Conservation (phyloP, 2,888 invertebrate species). For the Ecdyonurus torrentis region DNA sequence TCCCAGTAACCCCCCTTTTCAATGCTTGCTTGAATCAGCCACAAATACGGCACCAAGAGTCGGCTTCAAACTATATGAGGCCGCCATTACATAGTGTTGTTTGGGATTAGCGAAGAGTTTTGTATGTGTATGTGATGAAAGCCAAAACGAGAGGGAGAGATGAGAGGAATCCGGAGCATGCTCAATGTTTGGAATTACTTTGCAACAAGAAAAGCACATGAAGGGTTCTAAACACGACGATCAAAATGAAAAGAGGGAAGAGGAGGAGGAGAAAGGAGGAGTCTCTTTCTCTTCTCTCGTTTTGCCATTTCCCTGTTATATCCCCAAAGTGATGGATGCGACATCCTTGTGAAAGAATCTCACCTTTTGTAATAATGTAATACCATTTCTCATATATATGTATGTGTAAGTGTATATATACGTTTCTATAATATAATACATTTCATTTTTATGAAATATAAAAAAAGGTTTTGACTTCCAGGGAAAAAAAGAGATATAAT, state of each 20-base stretch:
- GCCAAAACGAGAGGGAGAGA: background rate
- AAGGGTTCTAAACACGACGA: background rate
- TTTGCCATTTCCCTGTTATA: too few species aligned
- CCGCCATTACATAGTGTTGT: background rate
- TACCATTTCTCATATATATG: too few species aligned
- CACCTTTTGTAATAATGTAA: too few species aligned
- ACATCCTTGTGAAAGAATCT: too few species aligned
- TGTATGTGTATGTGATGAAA: background rate
- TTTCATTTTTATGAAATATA: background rate
- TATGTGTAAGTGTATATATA: too few species aligned
- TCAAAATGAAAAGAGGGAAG: too few species aligned
- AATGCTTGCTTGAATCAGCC: background rate
- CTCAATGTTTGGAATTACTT: constrained; percentile 8
- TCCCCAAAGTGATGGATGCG: too few species aligned
- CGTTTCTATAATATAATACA: too few species aligned
- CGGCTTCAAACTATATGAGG: too few species aligned
- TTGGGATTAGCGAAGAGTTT: background rate
- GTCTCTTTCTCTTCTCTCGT: too few species aligned
- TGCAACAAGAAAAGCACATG: background rate
- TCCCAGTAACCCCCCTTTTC: background rate
- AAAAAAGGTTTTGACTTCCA: background rate
- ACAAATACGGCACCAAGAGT: too few species aligned
- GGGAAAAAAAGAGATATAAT: background rate
- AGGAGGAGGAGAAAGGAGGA: too few species aligned
- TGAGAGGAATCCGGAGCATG: constrained; percentile 6